These are phyloP conservation scores for Cossypha niveicapilla DNA, from an alignment of 2,797 vertebrate species.

Conservation along the genomic window DNA sequence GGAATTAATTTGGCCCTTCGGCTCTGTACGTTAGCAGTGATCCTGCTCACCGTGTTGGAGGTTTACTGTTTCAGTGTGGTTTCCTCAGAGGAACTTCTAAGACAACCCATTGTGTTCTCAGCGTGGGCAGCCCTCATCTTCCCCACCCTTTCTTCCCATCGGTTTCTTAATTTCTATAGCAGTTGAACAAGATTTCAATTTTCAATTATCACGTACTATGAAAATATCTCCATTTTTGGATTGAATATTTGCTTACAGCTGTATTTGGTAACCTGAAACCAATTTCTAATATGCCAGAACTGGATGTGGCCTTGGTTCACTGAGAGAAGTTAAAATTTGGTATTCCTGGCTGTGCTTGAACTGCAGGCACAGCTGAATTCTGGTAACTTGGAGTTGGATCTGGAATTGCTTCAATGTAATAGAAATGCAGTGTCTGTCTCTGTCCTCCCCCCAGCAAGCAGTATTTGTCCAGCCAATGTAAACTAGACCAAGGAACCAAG, in stretches of 20 bases:
- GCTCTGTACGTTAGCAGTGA: neutral
- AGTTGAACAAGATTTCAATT: neutral
- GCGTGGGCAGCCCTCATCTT: neutral
- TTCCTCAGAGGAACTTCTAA: constrained; percentile 10
- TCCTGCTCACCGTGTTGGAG: neutral
- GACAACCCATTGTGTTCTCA: neutral
- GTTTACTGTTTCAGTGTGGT: neutral
- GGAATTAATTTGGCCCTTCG: constrained; percentile 23
- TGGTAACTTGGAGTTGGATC: accelerated
- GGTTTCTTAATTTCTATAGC: neutral
- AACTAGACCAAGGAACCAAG: neutral
- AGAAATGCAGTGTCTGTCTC: neutral
- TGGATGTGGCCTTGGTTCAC: neutral
- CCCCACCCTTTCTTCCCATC: neutral
- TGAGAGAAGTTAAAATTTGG: neutral
- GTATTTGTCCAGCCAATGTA: neutral
- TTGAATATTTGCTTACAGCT: neutral
- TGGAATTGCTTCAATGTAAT: neutral
- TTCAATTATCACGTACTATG: accelerated
- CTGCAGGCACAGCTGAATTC: neutral
- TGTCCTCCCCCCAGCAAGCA: neutral
- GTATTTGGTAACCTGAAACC: neutral
- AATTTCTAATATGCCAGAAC: neutral
- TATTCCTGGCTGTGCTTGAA: neutral
- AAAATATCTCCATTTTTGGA: neutral